These are phyloP conservation scores for Clinocottus analis DNA, from an alignment of 2,113 vertebrate genomes.

Conservation along the genomic window DNA sequence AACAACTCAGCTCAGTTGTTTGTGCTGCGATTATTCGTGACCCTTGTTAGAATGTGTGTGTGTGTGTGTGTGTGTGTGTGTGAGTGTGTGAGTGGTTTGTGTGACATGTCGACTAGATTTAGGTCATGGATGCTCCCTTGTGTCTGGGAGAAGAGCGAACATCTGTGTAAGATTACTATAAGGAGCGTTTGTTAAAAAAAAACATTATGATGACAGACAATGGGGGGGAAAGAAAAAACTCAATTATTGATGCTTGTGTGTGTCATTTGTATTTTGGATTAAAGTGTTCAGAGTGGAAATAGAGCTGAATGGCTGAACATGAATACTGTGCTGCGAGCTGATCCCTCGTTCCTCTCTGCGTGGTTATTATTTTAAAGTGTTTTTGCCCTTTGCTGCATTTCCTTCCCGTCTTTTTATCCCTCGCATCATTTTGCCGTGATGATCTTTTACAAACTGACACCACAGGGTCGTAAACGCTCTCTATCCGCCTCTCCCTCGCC, in stretches of 20 bases:
- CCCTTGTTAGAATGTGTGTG: not conserved
- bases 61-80: slow-evolving; percentile 19
- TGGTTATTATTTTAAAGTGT: slow-evolving; percentile 3
- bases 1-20: slow-evolving; percentile 39
- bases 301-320: slow-evolving; percentile 2
- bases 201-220: slow-evolving; percentile 31
- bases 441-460: not conserved
- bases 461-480: not conserved
- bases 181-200: slow-evolving; percentile 55
- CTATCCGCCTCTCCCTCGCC: slow-evolving; percentile 7
- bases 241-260: slow-evolving; percentile 33
- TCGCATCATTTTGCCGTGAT: not conserved
- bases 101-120: slow-evolving; percentile 32
- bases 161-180: slow-evolving; percentile 53
- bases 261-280: slow-evolving; percentile 39
- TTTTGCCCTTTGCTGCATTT: not conserved
- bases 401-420: not conserved
- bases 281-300: slow-evolving; percentile 18
- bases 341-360: not conserved
- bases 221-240: not conserved
- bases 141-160: slow-evolving; percentile 36
- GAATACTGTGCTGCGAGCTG: not conserved
- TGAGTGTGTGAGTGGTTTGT: slow-evolving; percentile 10
- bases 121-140: slow-evolving; percentile 58
- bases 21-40: slow-evolving; percentile 29